A percentile compares a stretch with the other conserved stretches of the same genome.
Conservation (phyloP, 2,797 vertebrate species). For the Scolopax rusticola region DNA sequence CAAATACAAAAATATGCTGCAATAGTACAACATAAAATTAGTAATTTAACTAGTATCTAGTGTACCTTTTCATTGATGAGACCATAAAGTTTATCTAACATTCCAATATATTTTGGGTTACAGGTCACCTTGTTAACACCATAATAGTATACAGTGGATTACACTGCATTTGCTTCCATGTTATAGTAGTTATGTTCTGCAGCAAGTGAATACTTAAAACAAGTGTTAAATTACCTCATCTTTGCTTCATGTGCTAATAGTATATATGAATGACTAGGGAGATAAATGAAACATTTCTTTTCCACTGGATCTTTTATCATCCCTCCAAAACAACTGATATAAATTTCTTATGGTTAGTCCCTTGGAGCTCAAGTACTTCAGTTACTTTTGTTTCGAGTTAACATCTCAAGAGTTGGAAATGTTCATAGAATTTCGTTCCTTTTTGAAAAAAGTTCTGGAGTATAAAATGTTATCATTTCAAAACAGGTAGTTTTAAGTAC, state of each 20-base stretch:
- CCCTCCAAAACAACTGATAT: background rate
- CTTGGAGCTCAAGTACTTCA: background rate
- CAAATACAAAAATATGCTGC: background rate
- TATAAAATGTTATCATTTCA: background rate
- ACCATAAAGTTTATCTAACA: background rate
- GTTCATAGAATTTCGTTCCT: background rate
- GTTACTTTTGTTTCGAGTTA: background rate
- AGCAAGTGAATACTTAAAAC: background rate
- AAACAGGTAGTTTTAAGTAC: background rate
- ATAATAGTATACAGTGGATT: background rate
- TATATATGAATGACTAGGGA: background rate
- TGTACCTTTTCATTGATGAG: background rate
- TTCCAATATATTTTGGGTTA: background rate
- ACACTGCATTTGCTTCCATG: background rate
- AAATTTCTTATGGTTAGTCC: background rate
- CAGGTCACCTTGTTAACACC: background rate
- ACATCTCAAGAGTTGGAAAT: background rate
- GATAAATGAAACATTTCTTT: background rate
- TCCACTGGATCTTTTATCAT: background rate
- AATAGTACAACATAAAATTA: background rate
- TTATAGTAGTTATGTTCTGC: background rate
- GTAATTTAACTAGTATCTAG: background rate
- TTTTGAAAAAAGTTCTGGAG: background rate
- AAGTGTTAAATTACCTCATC: background rate
- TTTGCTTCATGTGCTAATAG: background rate